Conservation (phyloP, 2,113 vertebrate species). For the Fulica atra region DNA sequence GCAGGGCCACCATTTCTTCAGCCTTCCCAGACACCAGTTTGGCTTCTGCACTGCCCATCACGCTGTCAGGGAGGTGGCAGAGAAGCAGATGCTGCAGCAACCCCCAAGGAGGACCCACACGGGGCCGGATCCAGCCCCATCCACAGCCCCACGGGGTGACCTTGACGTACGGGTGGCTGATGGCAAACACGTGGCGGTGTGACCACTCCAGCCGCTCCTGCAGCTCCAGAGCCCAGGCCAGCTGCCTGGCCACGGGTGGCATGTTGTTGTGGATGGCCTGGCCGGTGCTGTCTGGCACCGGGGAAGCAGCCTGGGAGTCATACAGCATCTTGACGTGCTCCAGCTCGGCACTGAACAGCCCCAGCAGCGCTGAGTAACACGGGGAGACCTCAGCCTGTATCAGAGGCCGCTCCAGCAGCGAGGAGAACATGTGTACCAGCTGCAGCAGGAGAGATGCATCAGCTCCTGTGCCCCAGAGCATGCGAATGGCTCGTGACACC, state of each 20-base stretch:
- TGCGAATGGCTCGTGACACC: fast-evolving
- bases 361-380: conserved; percentile 67
- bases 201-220: conserved; percentile 72
- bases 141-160: not conserved
- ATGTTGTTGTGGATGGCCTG: conserved; percentile 72
- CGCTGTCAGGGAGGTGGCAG: not conserved
- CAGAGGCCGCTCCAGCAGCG: conserved; percentile 74
- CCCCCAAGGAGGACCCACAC: fast-evolving
- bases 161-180: conserved; percentile 73
- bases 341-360: conserved; percentile 72
- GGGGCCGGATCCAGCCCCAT: not conserved
- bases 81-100: too few species aligned
- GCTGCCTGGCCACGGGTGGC: conserved; percentile 70
- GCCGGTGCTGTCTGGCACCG: fast-evolving
- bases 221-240: conserved; percentile 80
- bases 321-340: conserved; percentile 72
- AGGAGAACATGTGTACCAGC: conserved; percentile 80
- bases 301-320: conserved; percentile 25
- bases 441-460: not conserved
- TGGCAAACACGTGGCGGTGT: conserved; percentile 51
- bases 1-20: conserved; percentile 65
- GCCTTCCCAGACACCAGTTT: conserved; percentile 64
- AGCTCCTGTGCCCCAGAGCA: not conserved
- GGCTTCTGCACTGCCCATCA: conserved; percentile 62
- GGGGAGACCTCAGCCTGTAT: conserved; percentile 66